A percentile compares a stretch with the other conserved stretches of the same genome.
These are phyloP conservation scores for Apostichopus parvimensis DNA, from an alignment of 35 echinoderm and acorn worm species.

Conservation along the genomic window DNA sequence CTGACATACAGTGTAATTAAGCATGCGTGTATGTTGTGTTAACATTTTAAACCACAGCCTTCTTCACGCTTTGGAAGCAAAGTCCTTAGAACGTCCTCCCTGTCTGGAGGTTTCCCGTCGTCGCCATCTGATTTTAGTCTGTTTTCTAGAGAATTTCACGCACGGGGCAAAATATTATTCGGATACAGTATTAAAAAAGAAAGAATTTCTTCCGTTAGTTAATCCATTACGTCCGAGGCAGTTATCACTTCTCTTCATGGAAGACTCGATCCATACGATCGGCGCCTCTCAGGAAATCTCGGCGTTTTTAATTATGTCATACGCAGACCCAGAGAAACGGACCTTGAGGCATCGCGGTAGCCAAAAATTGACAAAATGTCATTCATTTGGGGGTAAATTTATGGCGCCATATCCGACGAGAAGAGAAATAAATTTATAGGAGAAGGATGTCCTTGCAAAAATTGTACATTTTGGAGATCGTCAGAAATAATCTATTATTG, in stretches of 20 bases:
- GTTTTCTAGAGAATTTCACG: not conserved
- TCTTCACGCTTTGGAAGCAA: too few species aligned
- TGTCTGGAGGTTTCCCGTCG: too few species aligned
- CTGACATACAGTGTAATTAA: too few species aligned
- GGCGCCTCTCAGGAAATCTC: constrained; percentile 15
- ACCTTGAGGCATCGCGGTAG: not conserved
- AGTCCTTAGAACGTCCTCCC: too few species aligned
- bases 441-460: not conserved
- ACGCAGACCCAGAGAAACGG: not conserved
- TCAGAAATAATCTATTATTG: not conserved
- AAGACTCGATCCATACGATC: not conserved
- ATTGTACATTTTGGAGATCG: not conserved
- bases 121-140: too few species aligned
- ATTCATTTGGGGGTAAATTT: not conserved
- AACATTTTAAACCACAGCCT: too few species aligned
- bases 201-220: not conserved
- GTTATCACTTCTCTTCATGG: constrained; percentile 5
- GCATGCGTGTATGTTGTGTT: too few species aligned
- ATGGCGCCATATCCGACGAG: not conserved
- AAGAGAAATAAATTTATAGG: not conserved
- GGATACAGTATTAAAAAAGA: not conserved
- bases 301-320: not conserved
- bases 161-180: not conserved
- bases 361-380: constrained; percentile 8
- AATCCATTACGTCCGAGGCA: not conserved